Base-by-base conservation (phyloP, 1,140 invertebrate species). In the Atta cephalotes region DNA sequence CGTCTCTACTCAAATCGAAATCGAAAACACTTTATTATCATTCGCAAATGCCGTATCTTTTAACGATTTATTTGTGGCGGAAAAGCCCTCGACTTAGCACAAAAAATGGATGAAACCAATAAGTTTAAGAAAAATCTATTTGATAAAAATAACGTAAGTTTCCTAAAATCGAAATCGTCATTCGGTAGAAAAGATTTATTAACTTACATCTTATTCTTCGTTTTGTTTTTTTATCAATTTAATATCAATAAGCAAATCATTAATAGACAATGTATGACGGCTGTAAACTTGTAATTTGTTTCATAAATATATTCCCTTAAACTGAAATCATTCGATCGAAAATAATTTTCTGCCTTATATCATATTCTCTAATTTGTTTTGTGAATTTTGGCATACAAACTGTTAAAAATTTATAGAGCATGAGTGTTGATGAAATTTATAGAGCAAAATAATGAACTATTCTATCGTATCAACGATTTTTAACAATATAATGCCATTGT, bases 11-110 rank as follows among this genome's bases (percentile, higher is more conserved):
- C 25, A 79, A 89, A 90, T 89, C 90, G 90, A 90, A 76, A 88
- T 88, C 90, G 89, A 90, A 76, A 88, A 85, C 89, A 7, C 25
- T 86, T 86, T 81, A 84, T 91, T 87, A 14, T 45, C 56, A 31
- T 45, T 35, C 72, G 68, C 63, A 28, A 51, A 79, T 76, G 39
- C 18, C 53, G n/a, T 14, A 31, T 6, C 16, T 25, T 49, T 45
- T 14, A n/a, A n/a, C 53, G 45, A 78, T 85, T 84, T 16, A 85
- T n/a, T 62, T 21, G 60, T 53, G 66, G 49, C 72, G 18, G 39
- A 31, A 25, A 45, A 70, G 65, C 49, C 49, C 49, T 81, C 39
- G 49, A 70, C 16, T 68, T 16, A 35, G 14, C 28, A 28, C 31
- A 25, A 31, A 16, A 78, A 63, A 18, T 35, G 16, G 0, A 12